Percentiles rank a stretch among this genome's conserved stretches.
Conservation (phyloP, 2,888 invertebrate genomes). For the Notodonta dromedarius region DNA sequence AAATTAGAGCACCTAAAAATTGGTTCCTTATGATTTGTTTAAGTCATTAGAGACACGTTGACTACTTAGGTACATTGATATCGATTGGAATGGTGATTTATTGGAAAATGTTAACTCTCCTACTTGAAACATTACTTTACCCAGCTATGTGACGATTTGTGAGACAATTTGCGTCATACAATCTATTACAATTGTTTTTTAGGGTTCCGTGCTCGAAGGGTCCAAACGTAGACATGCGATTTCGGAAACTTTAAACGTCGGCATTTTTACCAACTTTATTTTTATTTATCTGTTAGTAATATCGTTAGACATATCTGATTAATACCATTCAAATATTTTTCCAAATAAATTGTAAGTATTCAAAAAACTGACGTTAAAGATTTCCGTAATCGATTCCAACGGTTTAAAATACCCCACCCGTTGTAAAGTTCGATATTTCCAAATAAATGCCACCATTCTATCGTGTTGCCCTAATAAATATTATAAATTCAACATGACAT, state of each 20-base stretch:
- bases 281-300: too few relatives aligned
- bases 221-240: too few relatives aligned
- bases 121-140: not conserved
- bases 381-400: too few relatives aligned
- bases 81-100: constrained; percentile 30
- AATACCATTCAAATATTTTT: too few relatives aligned
- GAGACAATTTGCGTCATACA: not conserved
- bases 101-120: not conserved
- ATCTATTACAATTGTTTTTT: not conserved
- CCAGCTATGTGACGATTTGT: not conserved
- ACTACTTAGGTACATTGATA: constrained; percentile 35
- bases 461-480: constrained; percentile 40
- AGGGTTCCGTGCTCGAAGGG: too few relatives aligned
- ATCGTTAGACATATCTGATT: too few relatives aligned
- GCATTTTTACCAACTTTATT: too few relatives aligned
- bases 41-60: constrained; percentile 43
- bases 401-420: too few relatives aligned
- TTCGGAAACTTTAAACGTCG: too few relatives aligned
- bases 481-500: constrained; percentile 41
- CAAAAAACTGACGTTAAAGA: too few relatives aligned
- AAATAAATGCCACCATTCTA: constrained; percentile 30
- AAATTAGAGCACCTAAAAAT: constrained; percentile 53
- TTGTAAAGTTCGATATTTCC: not conserved
- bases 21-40: constrained; percentile 47
- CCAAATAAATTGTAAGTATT: too few relatives aligned